A percentile compares a stretch with the other conserved stretches of the same genome.
These are phyloP conservation scores for Pygmarrhopalites habei DNA, from an alignment of 1,140 invertebrate species.

Conservation along the genomic window DNA sequence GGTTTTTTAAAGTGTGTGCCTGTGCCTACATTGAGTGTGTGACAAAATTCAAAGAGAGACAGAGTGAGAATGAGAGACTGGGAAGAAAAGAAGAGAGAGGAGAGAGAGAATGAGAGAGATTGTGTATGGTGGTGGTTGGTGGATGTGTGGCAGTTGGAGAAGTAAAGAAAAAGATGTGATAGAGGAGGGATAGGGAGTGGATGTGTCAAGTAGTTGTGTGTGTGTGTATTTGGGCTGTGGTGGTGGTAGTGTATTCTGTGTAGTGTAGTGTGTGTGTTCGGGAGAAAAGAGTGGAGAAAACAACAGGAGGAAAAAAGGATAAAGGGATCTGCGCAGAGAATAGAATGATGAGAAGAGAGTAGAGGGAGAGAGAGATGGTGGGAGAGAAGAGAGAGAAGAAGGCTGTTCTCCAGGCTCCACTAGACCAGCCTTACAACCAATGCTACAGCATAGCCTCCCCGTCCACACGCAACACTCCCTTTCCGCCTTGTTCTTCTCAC, in stretches of 20 bases:
- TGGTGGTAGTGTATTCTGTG: no score
- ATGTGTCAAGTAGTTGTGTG: conserved; percentile 7
- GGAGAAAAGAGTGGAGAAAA: conserved; percentile 10
- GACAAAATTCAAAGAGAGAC: no score
- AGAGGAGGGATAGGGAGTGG: not conserved
- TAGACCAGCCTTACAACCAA: conserved; percentile 1
- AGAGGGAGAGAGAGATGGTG: conserved; percentile 1
- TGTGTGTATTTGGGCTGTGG: no score
- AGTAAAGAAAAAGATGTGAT: not conserved
- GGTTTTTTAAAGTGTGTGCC: conserved; percentile 3
- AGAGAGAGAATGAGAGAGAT: not conserved
- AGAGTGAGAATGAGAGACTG: not conserved
- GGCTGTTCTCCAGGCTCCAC: conserved; percentile 15
- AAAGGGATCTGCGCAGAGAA: conserved; percentile 26
- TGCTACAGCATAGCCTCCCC: not conserved
- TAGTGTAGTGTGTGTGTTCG: no score
- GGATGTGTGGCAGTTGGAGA: not conserved
- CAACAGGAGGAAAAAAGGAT: conserved; percentile 18
- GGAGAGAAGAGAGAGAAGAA: not conserved
- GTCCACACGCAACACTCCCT: conserved; percentile 8
- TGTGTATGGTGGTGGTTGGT: not conserved
- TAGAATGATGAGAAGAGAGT: not conserved
- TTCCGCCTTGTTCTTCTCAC: not conserved
- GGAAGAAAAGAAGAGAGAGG: no score
- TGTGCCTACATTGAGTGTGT: not conserved